Evolutionary conservation across 2,797 vertebrate species (phyloP), one percentile per base, ranked within the genome.

Genomic region (Salmo trutta): DNA sequence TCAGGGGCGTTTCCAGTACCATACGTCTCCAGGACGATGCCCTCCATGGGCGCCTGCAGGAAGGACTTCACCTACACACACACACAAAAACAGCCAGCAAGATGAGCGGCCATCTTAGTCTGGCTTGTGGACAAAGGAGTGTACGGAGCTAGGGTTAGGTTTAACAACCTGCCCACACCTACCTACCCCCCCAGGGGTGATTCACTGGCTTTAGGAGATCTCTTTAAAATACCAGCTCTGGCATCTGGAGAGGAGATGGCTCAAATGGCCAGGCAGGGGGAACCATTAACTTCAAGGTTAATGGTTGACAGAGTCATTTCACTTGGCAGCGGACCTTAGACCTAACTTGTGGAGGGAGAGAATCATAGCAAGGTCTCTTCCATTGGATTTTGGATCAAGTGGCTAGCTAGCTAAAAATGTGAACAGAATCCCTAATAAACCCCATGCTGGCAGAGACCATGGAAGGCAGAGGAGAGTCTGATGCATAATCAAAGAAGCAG

Each of bases 1-100:
- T 97, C 94, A 0, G 98, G 98, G 54, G 96, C 96, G 2, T 99
- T 99, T 10, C 98, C 98, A 0, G 95, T 95, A 82, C 98, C 97
- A 0, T 97, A 99, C 0, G 96, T 97, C 92, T 99, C 98, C 24
- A 99, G 89, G 29, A 99, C 97, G n/a, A 99, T 94, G 0, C 97
- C 97, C 79, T 97, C 92, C 92, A 97, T 96, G 6, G 98, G 97
- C 3, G 93, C 93, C 92, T 97, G 97, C 87, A 99, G 94, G 87
- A 99, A 99, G 0, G 96, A 95, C 79, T 85, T 95, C 16, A 98
- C 95, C 98, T 99, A 24, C 29, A 29, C 29, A 29, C 29, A 76
- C 47, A 56, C 66, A n/a, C 27, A 21, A 33, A 76, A 1, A 36
- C 5, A 36, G 33, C 36, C 36, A 36, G 8, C 2, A 10, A 47